Conservation (phyloP, 2,113 vertebrate genomes). For the Caloenas nicobarica region DNA sequence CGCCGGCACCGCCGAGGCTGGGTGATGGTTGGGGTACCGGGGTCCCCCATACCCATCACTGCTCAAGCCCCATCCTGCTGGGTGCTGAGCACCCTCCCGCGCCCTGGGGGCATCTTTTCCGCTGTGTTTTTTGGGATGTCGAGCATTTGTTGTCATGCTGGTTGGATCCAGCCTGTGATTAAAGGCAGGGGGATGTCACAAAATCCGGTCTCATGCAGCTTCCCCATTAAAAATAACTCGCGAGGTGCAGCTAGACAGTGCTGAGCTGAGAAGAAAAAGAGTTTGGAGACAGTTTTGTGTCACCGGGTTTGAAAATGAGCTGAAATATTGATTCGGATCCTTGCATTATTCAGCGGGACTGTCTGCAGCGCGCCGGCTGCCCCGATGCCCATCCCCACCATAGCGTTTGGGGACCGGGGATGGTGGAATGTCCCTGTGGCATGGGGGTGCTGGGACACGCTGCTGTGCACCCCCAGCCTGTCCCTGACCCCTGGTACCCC, state of each 20-base stretch:
- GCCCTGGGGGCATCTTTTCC: background rate
- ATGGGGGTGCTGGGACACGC: background rate
- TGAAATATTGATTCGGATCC: conserved; percentile 25
- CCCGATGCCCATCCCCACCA: background rate
- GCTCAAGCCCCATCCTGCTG: background rate
- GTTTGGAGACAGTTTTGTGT: conserved; percentile 50
- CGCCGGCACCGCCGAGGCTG: background rate
- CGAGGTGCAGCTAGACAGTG: background rate
- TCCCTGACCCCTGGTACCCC: background rate
- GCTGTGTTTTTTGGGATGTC: background rate
- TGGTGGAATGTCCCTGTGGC: too few relatives aligned
- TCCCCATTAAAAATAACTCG: conserved; percentile 49
- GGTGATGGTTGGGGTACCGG: background rate
- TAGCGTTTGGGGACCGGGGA: rapidly evolving
- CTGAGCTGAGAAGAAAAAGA: conserved; percentile 2
- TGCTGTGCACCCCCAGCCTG: background rate
- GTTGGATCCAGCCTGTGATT: background rate
- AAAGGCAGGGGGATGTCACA: conserved; percentile 46
- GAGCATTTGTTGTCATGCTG: background rate
- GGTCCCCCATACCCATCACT: rapidly evolving
- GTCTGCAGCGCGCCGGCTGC: background rate
- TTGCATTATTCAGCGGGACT: conserved; percentile 10
- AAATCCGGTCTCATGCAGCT: background rate
- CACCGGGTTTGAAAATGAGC: conserved; percentile 33
- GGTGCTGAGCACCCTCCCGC: background rate